Percentiles rank a stretch among this genome's conserved stretches.
phyloP scores from a whole-genome alignment of 2,797 vertebrate species.

The Rhinogobio ventralis region DNA sequence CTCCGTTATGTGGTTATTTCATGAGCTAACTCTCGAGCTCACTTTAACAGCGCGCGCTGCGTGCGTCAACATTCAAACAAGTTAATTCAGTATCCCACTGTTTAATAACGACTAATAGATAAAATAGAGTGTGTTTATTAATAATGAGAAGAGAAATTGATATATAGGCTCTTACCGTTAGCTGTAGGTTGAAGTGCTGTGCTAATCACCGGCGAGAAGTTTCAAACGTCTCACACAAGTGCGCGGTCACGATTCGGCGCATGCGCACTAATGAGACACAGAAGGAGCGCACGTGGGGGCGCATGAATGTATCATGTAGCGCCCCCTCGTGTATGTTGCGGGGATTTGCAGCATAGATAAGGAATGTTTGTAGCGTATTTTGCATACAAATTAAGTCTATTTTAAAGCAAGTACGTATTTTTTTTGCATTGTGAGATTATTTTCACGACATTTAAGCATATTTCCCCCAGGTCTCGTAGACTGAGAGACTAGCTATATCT shows the following conservation, averaged over 20 bases:
- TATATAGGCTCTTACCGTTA: slow-evolving; percentile 26
- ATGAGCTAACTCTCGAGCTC: slow-evolving; percentile 12
- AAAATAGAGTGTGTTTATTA: not conserved
- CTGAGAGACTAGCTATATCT: not conserved
- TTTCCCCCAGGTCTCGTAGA: not conserved
- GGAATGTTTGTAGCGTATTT: not conserved
- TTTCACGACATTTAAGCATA: not conserved
- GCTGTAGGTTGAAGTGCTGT: slow-evolving; percentile 17
- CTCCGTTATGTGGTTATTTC: not conserved
- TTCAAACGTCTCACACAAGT: slow-evolving; percentile 79
- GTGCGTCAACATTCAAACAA: not conserved
- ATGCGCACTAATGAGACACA: slow-evolving; percentile 64
- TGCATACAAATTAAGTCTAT: not conserved
- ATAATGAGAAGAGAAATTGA: not conserved
- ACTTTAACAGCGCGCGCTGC: not conserved
- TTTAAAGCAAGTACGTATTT: not conserved
- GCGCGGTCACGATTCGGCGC: slow-evolving; percentile 77
- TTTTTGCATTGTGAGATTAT: not conserved
- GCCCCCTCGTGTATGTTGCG: not conserved
- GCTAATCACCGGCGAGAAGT: slow-evolving; percentile 57
- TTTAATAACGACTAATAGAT: not conserved
- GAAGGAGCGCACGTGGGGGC: not conserved
- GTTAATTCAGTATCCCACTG: too few relatives aligned
- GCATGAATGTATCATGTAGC: not conserved
- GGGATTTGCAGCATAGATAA: not conserved